Percentiles rank a stretch among this genome's conserved stretches.
Conservation (phyloP, 1,140 invertebrate genomes). For the Trypoxylus dichotomus region DNA sequence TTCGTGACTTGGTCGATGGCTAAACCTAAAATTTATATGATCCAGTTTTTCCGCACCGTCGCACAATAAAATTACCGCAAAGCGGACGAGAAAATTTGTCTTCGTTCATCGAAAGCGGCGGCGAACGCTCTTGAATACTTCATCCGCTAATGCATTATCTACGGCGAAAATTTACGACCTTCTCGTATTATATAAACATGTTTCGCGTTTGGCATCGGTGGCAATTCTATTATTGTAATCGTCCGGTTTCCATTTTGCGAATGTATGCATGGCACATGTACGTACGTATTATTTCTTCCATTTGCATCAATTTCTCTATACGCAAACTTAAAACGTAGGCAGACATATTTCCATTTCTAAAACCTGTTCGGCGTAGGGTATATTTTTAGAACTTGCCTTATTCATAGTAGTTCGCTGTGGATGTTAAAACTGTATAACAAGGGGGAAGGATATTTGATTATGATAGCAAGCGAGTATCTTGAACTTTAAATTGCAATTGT, state of each 20-base stretch:
- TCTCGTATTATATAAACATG: conserved; percentile 14
- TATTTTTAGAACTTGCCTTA: too few species aligned
- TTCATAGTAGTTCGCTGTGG: too few species aligned
- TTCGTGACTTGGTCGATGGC: conserved; percentile 34
- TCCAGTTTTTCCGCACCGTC: conserved; percentile 32
- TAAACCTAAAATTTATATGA: conserved; percentile 37
- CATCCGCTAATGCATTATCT: conserved; percentile 21
- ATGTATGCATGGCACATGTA: background rate
- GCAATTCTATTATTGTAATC: conserved; percentile 18
- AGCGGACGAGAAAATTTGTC: conserved; percentile 6
- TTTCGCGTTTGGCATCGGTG: background rate
- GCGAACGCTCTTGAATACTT: background rate
- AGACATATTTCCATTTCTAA: too few species aligned
- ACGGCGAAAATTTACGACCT: conserved; percentile 7
- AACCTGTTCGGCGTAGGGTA: too few species aligned
- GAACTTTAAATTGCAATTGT: too few species aligned
- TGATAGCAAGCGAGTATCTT: too few species aligned
- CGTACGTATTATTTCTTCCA: background rate
- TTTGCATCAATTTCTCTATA: too few species aligned
- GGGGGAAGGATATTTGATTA: too few species aligned
- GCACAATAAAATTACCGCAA: conserved; percentile 22
- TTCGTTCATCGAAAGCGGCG: conserved; percentile 14
- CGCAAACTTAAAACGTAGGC: too few species aligned
- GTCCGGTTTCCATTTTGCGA: background rate
- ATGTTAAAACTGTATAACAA: too few species aligned